Percentiles rank a stretch among this genome's conserved stretches.
Conservation (phyloP, 2,888 invertebrate genomes). For the Drosophila neutralis region DNA sequence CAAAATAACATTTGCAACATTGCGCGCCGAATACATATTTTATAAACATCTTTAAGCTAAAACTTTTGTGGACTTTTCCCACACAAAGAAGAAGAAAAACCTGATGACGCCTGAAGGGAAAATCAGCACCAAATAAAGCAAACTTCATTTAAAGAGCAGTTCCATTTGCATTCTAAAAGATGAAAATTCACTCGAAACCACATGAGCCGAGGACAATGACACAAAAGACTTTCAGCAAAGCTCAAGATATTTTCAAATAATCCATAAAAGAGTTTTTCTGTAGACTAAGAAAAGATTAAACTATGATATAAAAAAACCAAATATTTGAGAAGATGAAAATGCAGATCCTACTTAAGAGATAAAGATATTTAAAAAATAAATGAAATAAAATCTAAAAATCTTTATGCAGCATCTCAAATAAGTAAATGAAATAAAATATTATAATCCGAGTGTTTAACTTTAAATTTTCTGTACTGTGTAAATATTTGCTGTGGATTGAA, state of each 20-base stretch:
- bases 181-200: background rate
- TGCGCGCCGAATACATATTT: conserved; percentile 41
- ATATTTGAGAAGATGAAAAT: background rate
- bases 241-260: background rate
- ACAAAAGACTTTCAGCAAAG: background rate
- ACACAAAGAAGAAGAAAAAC: background rate
- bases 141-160: background rate
- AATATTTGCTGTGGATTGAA: background rate
- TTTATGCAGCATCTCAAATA: background rate
- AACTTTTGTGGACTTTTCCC: background rate
- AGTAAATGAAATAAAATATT: background rate
- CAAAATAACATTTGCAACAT: conserved; percentile 14
- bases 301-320: background rate
- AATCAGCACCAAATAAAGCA: background rate
- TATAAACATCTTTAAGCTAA: conserved; percentile 14
- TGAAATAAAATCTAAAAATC: background rate
- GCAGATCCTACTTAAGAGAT: too few relatives aligned
- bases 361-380: background rate
- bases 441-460: background rate
- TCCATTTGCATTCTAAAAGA: background rate
- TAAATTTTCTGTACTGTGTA: background rate
- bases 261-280: background rate
- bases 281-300: background rate
- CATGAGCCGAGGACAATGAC: background rate
- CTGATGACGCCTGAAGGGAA: background rate